Conservation (phyloP, 2,113 vertebrate species). For the Hippopotamus amphibius region DNA sequence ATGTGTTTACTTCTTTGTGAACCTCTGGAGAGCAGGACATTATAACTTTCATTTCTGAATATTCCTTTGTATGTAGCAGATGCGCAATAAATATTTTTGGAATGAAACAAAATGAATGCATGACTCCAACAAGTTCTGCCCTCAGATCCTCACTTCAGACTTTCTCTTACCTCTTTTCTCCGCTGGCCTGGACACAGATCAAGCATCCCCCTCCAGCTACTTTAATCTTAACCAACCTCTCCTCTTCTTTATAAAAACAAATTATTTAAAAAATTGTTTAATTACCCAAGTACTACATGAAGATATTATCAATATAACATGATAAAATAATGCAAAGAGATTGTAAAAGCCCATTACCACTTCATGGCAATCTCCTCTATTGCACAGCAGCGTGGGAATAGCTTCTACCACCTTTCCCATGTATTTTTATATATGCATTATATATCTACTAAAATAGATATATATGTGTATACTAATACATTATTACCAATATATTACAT, state of each 20-base stretch:
- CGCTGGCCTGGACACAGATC: background rate
- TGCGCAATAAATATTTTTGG: background rate
- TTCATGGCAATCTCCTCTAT: background rate
- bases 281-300: background rate
- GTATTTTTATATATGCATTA: background rate
- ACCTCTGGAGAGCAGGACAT: background rate
- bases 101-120: conserved; percentile 41
- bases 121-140: background rate
- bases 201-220: background rate
- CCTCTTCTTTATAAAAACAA: conserved; percentile 3
- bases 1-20: background rate
- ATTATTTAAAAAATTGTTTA: background rate
- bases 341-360: background rate
- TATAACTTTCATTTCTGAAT: background rate
- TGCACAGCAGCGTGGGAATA: background rate
- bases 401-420: background rate
- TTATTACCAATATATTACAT: background rate
- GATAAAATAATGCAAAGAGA: conserved; percentile 3
- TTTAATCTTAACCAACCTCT: background rate
- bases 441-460: background rate
- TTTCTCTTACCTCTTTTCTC: background rate
- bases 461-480: background rate
- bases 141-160: background rate
- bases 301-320: background rate
- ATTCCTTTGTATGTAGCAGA: background rate